Evolutionary conservation across 2,888 invertebrate species (phyloP).

Genomic region (Proisotoma minuta): DNA sequence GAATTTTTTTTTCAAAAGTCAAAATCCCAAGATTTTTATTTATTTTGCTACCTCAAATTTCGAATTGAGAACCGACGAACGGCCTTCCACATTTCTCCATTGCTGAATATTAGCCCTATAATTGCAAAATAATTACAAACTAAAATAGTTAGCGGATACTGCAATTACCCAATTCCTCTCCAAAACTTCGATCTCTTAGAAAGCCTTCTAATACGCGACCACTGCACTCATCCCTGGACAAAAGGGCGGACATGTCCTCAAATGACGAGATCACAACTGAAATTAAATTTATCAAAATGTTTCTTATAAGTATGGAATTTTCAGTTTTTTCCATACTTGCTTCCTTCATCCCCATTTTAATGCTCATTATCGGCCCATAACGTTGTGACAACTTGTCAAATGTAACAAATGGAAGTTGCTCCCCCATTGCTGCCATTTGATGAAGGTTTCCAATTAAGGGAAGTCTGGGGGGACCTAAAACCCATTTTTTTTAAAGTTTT

Average conservation of each 20-base stretch:
- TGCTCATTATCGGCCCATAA: conserved; percentile 21
- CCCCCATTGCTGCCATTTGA: conserved; percentile 11
- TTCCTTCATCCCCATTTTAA: conserved; percentile 13
- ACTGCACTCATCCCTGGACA: conserved; percentile 19
- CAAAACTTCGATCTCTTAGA: conserved; percentile 8
- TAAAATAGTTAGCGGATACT: background rate
- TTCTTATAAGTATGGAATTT: too few species aligned
- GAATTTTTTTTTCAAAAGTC: too few species aligned
- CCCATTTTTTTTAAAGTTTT: too few species aligned
- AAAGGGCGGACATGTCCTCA: conserved; percentile 13
- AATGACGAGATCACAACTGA: conserved; percentile 17
- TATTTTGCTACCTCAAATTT: conserved; percentile 29
- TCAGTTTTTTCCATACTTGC: conserved; percentile 6
- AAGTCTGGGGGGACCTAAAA: conserved; percentile 16
- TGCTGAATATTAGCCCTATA: conserved; percentile 28
- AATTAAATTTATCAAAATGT: too few species aligned
- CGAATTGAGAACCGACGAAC: conserved; percentile 35
- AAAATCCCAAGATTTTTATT: too few species aligned
- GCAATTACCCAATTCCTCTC: conserved; percentile 17
- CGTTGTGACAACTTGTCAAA: conserved; percentile 18
- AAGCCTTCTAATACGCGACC: conserved; percentile 18
- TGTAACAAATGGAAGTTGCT: conserved; percentile 5
- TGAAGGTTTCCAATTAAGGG: conserved; percentile 19
- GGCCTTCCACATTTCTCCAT: conserved; percentile 38
- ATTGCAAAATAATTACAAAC: background rate